These are phyloP conservation scores for Syngnathus acus DNA, from an alignment of 2,797 vertebrate genomes.

Conservation along the genomic window DNA sequence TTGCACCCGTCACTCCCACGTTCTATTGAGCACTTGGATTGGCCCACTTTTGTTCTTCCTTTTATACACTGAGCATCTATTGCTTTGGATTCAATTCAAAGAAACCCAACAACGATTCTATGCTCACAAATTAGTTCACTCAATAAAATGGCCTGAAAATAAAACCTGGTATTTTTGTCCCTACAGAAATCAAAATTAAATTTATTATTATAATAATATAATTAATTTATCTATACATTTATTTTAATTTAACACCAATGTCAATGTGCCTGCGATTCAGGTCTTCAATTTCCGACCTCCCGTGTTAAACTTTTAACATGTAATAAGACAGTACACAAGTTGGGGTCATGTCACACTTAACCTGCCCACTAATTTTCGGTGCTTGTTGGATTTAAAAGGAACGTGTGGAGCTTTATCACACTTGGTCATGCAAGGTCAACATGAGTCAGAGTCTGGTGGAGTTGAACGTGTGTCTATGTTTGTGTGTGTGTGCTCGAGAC, in stretches of 20 bases:
- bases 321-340: neutral
- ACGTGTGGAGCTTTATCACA: neutral
- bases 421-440: slow-evolving; percentile 34
- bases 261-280: too few species aligned
- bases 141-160: too few species aligned
- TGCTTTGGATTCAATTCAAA: neutral
- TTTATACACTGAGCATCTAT: neutral
- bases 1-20: slow-evolving; percentile 48
- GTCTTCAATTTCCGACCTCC: neutral
- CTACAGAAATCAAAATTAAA: too few species aligned
- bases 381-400: neutral
- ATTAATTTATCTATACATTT: too few species aligned
- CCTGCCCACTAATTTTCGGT: neutral
- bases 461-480: slow-evolving; percentile 15
- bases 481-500: slow-evolving; percentile 13
- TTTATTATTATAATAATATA: too few species aligned
- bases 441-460: slow-evolving; percentile 26
- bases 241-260: too few species aligned
- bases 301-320: neutral
- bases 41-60: slow-evolving; percentile 16
- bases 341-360: neutral
- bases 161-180: too few species aligned
- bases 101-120: neutral
- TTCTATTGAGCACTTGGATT: slow-evolving; percentile 23
- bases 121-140: too few species aligned